Percentiles rank a stretch among this genome's conserved stretches.
Conservation (phyloP, 2,888 invertebrate genomes). For the Aricia artaxerxes region DNA sequence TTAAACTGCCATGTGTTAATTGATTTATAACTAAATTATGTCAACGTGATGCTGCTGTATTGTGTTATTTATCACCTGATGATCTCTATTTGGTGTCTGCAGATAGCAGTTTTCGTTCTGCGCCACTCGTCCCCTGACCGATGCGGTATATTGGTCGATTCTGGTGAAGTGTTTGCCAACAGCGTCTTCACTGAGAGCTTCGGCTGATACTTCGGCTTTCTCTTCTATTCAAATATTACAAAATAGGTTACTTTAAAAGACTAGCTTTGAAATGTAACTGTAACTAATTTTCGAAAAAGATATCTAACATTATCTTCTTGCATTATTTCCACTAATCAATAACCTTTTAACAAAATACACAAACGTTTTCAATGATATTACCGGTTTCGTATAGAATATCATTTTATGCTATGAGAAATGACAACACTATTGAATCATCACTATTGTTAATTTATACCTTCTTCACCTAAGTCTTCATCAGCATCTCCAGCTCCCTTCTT, state of each 20-base stretch:
- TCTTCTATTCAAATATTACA: constrained; percentile 20
- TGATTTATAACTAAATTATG: no score
- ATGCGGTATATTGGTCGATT: constrained; percentile 53
- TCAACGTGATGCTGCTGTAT: no score
- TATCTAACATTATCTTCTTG: no score
- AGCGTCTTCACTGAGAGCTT: constrained; percentile 55
- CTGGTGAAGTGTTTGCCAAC: constrained; percentile 58
- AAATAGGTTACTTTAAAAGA: not conserved
- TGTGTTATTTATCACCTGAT: constrained; percentile 54
- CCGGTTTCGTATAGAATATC: no score
- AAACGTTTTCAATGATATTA: no score
- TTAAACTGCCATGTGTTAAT: no score
- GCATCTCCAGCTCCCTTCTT: constrained; percentile 44
- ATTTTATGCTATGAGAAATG: not conserved
- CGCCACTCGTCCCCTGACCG: constrained; percentile 62
- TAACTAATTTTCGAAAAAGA: not conserved
- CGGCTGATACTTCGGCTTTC: constrained; percentile 54
- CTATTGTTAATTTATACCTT: constrained; percentile 44
- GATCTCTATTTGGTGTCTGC: constrained; percentile 64
- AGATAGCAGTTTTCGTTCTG: constrained; percentile 68
- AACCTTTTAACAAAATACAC: no score
- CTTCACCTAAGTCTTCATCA: constrained; percentile 52
- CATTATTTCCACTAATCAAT: no score
- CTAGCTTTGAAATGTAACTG: not conserved
- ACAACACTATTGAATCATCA: not conserved